Evolutionary conservation across 1,140 invertebrate species (phyloP).

Genomic region (Leptinotarsa undecemlineata): DNA sequence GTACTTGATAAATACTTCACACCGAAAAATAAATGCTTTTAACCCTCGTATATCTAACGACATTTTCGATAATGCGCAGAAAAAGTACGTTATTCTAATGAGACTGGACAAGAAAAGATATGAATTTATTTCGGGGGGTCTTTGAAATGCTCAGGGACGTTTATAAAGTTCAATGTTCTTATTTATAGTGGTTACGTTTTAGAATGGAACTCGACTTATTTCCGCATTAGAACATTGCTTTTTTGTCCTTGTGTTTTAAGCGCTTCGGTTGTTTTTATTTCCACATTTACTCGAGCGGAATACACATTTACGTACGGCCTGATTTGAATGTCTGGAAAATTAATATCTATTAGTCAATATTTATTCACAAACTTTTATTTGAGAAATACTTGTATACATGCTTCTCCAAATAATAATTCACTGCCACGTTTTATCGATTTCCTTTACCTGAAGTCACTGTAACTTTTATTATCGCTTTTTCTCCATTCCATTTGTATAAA

Average conservation of each 20-base stretch:
- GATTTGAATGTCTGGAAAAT: no score
- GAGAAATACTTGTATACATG: no score
- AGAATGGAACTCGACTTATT: conserved; percentile 28
- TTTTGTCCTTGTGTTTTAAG: conserved; percentile 6
- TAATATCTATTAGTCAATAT: no score
- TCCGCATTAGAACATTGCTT: conserved; percentile 30
- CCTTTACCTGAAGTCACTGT: no score
- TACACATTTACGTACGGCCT: no score
- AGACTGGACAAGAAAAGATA: not conserved
- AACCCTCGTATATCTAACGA: not conserved
- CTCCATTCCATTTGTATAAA: no score
- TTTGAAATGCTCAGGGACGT: conserved; percentile 30
- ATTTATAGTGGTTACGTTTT: conserved; percentile 32
- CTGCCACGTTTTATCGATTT: no score
- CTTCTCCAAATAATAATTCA: no score
- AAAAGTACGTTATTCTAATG: not conserved
- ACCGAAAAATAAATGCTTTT: no score
- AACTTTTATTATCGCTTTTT: no score
- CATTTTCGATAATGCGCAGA: conserved; percentile 2
- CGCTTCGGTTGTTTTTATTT: conserved; percentile 1
- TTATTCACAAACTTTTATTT: no score
- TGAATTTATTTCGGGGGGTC: conserved; percentile 26
- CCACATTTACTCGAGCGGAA: not conserved
- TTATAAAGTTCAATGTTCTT: conserved; percentile 31
- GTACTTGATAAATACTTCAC: no score